These are phyloP conservation scores for Luidia sarsii DNA, from an alignment of 53 echinoderm and acorn worm genomes.

Conservation along the genomic window DNA sequence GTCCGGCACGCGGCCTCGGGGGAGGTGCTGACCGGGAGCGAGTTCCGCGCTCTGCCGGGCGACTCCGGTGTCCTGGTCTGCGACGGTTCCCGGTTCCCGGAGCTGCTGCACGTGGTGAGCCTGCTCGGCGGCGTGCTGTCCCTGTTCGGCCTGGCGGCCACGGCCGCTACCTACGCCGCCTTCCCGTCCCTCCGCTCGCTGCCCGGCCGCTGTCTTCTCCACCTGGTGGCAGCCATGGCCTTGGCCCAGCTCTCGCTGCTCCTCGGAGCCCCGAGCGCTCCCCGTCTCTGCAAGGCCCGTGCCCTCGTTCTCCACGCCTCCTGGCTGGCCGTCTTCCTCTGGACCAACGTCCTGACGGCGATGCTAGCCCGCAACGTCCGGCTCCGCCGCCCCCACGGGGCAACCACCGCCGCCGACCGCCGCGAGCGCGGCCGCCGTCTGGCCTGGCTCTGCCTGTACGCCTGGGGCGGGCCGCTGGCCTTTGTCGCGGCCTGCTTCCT, in stretches of 20 bases:
- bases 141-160: conserved; percentile 35
- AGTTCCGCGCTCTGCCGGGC: background rate
- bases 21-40: background rate
- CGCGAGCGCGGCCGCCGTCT: too few relatives aligned
- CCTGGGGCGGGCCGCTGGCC: too few relatives aligned
- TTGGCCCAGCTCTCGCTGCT: conserved; percentile 23
- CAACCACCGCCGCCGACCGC: too few relatives aligned
- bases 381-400: background rate
- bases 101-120: background rate
- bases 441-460: too few relatives aligned
- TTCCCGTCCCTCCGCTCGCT: conserved; percentile 61
- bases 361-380: background rate
- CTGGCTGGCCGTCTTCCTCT: background rate
- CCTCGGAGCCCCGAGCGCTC: background rate
- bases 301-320: background rate
- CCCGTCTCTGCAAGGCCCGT: background rate
- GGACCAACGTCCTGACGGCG: conserved; percentile 1
- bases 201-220: conserved; percentile 67
- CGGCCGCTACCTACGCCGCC: conserved; percentile 40
- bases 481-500: too few relatives aligned
- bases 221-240: conserved; percentile 46
- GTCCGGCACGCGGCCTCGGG: background rate
- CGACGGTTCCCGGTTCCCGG: background rate
- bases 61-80: background rate
- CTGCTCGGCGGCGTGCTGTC: conserved; percentile 41